These are phyloP conservation scores for Oedothorax gibbosus DNA, from an alignment of 1,140 invertebrate genomes.

Conservation along the genomic window DNA sequence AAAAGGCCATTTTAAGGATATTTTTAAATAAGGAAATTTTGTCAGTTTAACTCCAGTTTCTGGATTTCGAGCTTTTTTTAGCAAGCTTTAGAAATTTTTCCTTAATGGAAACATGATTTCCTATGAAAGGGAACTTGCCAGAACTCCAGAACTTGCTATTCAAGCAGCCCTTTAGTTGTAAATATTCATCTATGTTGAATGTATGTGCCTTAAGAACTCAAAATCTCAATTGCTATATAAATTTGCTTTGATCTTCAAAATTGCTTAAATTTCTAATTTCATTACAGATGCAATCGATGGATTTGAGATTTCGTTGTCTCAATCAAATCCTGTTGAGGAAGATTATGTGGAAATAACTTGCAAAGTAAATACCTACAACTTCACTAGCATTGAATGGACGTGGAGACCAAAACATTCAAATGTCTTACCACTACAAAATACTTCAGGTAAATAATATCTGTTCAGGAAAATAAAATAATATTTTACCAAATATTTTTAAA, in stretches of 20 bases:
- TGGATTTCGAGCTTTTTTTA: no score
- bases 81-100: no score
- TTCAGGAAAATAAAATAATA: background rate
- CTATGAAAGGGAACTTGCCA: no score
- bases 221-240: background rate
- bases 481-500: background rate
- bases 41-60: no score
- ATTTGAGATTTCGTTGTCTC: constrained; percentile 58
- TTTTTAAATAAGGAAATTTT: no score
- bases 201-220: background rate
- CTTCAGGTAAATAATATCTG: constrained; percentile 14
- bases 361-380: constrained; percentile 62
- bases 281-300: constrained; percentile 60
- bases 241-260: background rate
- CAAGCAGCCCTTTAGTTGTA: background rate
- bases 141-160: no score
- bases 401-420: constrained; percentile 53
- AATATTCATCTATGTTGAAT: background rate
- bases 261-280: background rate
- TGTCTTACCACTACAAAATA: constrained; percentile 14
- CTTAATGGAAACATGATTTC: no score
- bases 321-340: constrained; percentile 58
- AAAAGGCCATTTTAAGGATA: no score
- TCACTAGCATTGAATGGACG: constrained; percentile 58
- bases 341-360: constrained; percentile 61